Conservation (phyloP, 2,888 invertebrate genomes). For the Orgyia antiqua region DNA sequence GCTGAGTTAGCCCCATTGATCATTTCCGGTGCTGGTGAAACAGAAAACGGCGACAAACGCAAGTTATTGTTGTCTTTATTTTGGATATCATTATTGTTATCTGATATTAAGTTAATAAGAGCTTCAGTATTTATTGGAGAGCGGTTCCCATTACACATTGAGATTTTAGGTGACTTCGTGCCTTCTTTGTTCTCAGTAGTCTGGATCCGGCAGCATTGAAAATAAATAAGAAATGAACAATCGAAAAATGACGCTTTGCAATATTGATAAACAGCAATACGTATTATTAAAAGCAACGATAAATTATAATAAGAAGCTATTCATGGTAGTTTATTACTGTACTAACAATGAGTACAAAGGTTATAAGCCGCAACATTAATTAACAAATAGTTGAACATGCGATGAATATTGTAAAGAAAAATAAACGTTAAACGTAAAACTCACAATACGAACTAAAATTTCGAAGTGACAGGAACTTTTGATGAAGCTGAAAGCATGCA, state of each 20-base stretch:
- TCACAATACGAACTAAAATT: no score
- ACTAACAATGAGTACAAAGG: neutral
- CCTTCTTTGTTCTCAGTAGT: constrained; percentile 28
- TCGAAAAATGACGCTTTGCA: neutral
- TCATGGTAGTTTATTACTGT: neutral
- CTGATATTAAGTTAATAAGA: constrained; percentile 45
- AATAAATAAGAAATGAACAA: constrained; percentile 12
- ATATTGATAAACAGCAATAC: neutral
- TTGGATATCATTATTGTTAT: constrained; percentile 35
- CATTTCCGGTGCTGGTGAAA: constrained; percentile 35
- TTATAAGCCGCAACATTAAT: no score
- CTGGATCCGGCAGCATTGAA: constrained; percentile 39
- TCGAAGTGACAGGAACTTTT: no score
- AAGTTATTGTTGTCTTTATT: constrained; percentile 56
- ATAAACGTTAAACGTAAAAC: neutral
- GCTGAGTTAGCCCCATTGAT: constrained; percentile 36
- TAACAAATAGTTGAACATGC: constrained; percentile 16
- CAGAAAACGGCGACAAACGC: constrained; percentile 36
- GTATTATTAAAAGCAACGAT: neutral
- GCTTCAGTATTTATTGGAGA: constrained; percentile 37
- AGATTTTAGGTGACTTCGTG: constrained; percentile 25
- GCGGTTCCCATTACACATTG: constrained; percentile 42
- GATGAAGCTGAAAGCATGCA: no score
- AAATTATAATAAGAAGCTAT: neutral
- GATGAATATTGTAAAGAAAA: constrained; percentile 6